These are phyloP conservation scores for Parazoanthus atlanticus DNA, from an alignment of 92 coral and sea anemone genomes.

Conservation along the genomic window DNA sequence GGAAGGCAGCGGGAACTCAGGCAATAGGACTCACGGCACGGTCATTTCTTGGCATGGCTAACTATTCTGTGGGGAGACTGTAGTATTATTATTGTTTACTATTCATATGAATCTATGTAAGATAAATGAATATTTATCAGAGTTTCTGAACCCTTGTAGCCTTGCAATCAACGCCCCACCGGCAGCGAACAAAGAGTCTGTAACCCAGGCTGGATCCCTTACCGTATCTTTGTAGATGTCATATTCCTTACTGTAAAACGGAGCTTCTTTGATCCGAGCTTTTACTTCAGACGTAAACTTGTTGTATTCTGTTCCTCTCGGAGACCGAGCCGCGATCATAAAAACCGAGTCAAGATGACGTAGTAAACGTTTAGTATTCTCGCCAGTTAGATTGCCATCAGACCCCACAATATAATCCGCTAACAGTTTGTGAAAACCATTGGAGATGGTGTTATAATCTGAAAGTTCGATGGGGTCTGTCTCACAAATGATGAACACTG, in stretches of 20 bases:
- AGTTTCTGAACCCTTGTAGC: too few relatives aligned
- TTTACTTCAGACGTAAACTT: conserved; percentile 2
- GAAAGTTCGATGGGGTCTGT: background rate
- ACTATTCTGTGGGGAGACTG: too few relatives aligned
- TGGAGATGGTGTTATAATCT: background rate
- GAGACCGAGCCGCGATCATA: background rate
- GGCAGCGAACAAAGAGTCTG: too few relatives aligned
- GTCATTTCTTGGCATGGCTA: too few relatives aligned
- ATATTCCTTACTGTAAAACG: conserved; percentile 1
- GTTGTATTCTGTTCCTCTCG: background rate
- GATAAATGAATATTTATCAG: too few relatives aligned
- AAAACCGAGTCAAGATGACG: conserved; percentile 7
- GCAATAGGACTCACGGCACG: too few relatives aligned
- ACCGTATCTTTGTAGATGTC: background rate
- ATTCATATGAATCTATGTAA: too few relatives aligned
- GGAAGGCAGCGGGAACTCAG: too few relatives aligned
- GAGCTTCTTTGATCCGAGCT: background rate
- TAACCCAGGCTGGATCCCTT: background rate
- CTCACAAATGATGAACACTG: conserved; percentile 3
- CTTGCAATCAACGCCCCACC: too few relatives aligned
- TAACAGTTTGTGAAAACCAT: background rate
- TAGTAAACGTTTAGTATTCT: background rate
- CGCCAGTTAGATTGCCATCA: background rate
- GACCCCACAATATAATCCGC: background rate
- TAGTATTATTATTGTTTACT: too few relatives aligned